Evolutionary conservation across 2,797 vertebrate genomes (phyloP).

Genomic region (Poecilia gillii): DNA sequence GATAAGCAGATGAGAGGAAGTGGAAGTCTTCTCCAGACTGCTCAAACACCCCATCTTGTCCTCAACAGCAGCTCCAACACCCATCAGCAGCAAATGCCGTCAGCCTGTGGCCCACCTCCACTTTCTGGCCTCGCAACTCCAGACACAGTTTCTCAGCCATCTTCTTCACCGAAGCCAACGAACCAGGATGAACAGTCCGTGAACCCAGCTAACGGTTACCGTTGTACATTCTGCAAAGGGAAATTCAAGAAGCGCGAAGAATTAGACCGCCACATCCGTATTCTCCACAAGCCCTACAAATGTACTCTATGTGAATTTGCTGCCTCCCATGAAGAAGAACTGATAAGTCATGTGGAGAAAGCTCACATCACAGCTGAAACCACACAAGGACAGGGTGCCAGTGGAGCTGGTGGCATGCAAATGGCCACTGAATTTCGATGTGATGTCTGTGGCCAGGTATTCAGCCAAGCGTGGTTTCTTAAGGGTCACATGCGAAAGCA

Average conservation of each 20-base stretch:
- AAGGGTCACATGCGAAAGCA: constrained; percentile 99
- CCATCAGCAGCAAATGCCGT: constrained; percentile 85
- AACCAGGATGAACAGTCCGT: constrained; percentile 88
- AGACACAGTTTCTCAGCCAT: constrained; percentile 86
- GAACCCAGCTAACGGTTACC: constrained; percentile 89
- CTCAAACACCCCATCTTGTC: constrained; percentile 76
- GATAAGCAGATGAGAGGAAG: constrained; percentile 97
- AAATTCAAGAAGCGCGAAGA: constrained; percentile 99
- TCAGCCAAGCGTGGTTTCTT: constrained; percentile 99
- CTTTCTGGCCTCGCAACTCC: constrained; percentile 85
- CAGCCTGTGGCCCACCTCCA: constrained; percentile 87
- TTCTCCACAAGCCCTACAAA: constrained; percentile 99
- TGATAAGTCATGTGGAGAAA: constrained; percentile 98
- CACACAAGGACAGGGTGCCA: constrained; percentile 88
- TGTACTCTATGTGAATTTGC: constrained; percentile 98
- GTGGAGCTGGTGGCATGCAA: constrained; percentile 82
- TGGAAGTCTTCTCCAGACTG: constrained; percentile 85
- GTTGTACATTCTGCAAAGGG: constrained; percentile 98
- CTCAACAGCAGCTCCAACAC: constrained; percentile 76
- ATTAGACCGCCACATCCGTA: constrained; percentile 95
- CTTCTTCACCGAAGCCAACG: constrained; percentile 90
- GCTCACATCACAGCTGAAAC: constrained; percentile 97
- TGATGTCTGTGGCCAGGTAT: constrained; percentile 95
- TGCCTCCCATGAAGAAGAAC: constrained; percentile 95
- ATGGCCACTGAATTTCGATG: constrained; percentile 93